Base-by-base conservation (phyloP, 2,113 vertebrate species). In the Lipophrys pholis region DNA sequence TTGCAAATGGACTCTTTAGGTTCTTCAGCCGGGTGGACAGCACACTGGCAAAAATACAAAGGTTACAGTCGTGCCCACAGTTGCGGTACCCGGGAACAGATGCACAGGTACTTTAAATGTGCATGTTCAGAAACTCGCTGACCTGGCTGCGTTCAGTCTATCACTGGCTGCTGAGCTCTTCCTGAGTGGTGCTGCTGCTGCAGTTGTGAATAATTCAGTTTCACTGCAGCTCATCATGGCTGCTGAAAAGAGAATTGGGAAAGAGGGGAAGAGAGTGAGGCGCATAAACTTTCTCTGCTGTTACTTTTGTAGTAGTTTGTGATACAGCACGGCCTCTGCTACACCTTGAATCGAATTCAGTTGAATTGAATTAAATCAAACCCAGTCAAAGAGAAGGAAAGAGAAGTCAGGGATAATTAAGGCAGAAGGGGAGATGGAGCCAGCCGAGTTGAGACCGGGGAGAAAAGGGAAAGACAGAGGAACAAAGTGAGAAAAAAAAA, bases 151-250 rank as follows among this genome's bases (percentile, higher is more conserved):
- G 76, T 83, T 60, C 78, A 73, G 79, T 77, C 80, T 50, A 55
- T 81, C 59, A 65, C 68, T 43, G 72, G 50, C 59, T 78, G 80
- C 73, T 59, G 77, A 69, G 64, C 53, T 76, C 71, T 66, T 78
- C 51, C 76, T 16, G 62, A 65, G 75, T 56, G 63, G 43, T 60
- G 60, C 70, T 80, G 60, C 68, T 80, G 70, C 82, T 82, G 87
- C 77, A 81, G 78, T 82, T 83, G 82, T 91, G 81, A 89, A 87
- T 93, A 71, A 92, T 90, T 90, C 82, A 87, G 71, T 71, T 82
- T 82, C 70, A 87, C 89, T 85, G 90, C 86, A 80, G 86, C 83
- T 87, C 70, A 83, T 87, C 80, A 63, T 63, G 55, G 50, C 54
- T 61, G 69, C n/a, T 72, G 69, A 50, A 83, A 73, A 81, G 73